Conservation (phyloP, 2,888 invertebrate species). For the Dione juno region DNA sequence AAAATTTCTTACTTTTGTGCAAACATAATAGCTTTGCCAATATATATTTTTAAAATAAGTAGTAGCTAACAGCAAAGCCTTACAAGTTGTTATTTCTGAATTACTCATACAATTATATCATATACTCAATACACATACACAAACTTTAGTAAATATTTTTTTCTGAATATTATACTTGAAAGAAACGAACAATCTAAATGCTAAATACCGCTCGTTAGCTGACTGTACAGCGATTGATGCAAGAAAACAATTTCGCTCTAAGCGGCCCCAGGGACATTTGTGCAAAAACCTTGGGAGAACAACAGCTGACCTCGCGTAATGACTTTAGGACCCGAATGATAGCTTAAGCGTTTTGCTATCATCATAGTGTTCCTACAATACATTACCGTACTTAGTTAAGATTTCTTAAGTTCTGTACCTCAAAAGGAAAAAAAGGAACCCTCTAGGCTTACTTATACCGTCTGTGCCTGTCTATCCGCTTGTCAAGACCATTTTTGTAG, state of each 20-base stretch:
- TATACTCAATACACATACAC: too few species aligned
- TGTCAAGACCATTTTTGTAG: too few species aligned
- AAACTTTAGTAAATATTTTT: not conserved
- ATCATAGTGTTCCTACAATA: conserved; percentile 14
- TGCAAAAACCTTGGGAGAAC: conserved; percentile 78
- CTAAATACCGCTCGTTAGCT: conserved; percentile 42
- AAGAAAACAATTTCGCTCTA: conserved; percentile 77
- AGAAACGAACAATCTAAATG: conserved; percentile 26
- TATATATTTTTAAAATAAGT: too few species aligned
- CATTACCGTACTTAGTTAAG: conserved; percentile 10
- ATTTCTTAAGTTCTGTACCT: not conserved
- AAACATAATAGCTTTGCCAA: too few species aligned
- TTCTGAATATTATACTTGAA: not conserved
- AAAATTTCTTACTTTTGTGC: too few species aligned
- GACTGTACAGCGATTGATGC: conserved; percentile 44
- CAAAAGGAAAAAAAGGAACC: not conserved
- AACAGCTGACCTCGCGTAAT: conserved; percentile 70
- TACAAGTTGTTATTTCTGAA: too few species aligned
- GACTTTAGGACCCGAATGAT: conserved; percentile 52
- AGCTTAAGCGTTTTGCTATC: conserved; percentile 30
- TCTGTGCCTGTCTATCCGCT: too few species aligned
- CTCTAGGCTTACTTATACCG: too few species aligned
- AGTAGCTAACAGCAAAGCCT: too few species aligned
- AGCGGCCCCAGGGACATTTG: conserved; percentile 53
- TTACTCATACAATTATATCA: too few species aligned